phyloP scores from a whole-genome alignment of 35 echinoderm and acorn worm genomes.

The Acanthaster planci region DNA sequence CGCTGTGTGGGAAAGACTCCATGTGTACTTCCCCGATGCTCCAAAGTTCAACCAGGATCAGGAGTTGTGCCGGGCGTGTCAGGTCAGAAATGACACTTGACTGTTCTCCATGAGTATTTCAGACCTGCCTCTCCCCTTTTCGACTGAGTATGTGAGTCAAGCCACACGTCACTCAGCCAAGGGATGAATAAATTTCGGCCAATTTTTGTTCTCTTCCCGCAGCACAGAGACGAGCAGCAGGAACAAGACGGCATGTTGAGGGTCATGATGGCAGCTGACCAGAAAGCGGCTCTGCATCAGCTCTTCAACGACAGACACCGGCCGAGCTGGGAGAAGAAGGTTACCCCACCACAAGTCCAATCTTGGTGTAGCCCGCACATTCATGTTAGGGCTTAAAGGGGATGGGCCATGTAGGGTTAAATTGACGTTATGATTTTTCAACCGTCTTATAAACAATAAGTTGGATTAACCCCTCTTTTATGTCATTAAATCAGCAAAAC shows the following conservation, averaged over 20 bases:
- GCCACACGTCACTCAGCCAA: neutral
- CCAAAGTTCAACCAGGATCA: slow-evolving; percentile 60
- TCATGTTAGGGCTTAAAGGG: too few species aligned
- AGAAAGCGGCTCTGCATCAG: slow-evolving; percentile 68
- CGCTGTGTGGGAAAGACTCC: slow-evolving; percentile 66
- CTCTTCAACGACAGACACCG: slow-evolving; percentile 70
- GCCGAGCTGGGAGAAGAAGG: slow-evolving; percentile 67
- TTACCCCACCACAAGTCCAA: slow-evolving; percentile 16
- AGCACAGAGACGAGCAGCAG: slow-evolving; percentile 62
- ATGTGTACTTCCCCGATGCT: slow-evolving; percentile 67
- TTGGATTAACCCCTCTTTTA: too few species aligned
- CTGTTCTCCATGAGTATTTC: neutral
- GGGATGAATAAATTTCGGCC: neutral
- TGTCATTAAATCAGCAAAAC: too few species aligned
- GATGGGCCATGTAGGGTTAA: too few species aligned
- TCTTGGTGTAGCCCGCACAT: too few species aligned
- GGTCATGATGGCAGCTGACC: slow-evolving; percentile 52
- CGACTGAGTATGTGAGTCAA: neutral
- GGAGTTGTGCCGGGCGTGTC: slow-evolving; percentile 60
- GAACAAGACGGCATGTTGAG: slow-evolving; percentile 51
- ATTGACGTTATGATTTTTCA: too few species aligned
- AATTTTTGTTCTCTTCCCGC: slow-evolving; percentile 5
- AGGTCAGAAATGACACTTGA: slow-evolving; percentile 51
- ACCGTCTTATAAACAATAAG: too few species aligned
- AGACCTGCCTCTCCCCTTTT: neutral